Conservation (phyloP, 2,888 invertebrate genomes). For the Drosophila incognita region DNA sequence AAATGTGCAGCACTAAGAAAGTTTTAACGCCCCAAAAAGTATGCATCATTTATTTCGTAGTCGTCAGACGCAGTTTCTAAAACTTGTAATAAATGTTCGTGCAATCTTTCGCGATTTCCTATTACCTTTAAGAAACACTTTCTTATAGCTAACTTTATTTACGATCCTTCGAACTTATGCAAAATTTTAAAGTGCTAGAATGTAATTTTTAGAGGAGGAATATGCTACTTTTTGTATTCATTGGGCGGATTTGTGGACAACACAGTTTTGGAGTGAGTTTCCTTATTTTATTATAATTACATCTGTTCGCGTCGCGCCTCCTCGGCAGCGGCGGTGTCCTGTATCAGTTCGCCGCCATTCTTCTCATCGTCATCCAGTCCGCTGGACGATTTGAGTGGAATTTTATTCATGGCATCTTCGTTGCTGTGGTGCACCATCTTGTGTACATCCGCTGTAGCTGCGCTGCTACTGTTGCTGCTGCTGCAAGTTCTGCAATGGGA, state of each 20-base stretch:
- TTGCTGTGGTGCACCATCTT: conserved; percentile 83
- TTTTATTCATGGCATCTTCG: conserved; percentile 83
- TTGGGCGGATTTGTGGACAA: background rate
- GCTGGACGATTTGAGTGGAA: conserved; percentile 80
- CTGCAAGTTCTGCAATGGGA: conserved; percentile 30
- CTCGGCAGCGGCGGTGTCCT: conserved; percentile 79
- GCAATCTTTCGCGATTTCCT: background rate
- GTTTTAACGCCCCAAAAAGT: conserved; percentile 3
- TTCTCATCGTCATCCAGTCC: conserved; percentile 82
- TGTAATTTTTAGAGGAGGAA: background rate
- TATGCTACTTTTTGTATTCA: background rate
- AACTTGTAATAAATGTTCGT: background rate
- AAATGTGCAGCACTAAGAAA: too few species aligned
- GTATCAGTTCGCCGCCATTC: conserved; percentile 81
- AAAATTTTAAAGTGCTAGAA: background rate
- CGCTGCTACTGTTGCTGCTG: conserved; percentile 35
- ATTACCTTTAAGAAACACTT: background rate
- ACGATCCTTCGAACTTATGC: background rate
- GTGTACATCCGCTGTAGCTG: conserved; percentile 75
- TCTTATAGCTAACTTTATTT: background rate
- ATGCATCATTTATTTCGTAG: background rate
- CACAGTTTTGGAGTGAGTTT: background rate
- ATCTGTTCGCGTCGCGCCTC: conserved; percentile 81
- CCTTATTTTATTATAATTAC: conserved; percentile 49
- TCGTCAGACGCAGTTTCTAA: background rate